phyloP scores from a whole-genome alignment of 2,888 invertebrate genomes.

The Ephialtes manifestator region DNA sequence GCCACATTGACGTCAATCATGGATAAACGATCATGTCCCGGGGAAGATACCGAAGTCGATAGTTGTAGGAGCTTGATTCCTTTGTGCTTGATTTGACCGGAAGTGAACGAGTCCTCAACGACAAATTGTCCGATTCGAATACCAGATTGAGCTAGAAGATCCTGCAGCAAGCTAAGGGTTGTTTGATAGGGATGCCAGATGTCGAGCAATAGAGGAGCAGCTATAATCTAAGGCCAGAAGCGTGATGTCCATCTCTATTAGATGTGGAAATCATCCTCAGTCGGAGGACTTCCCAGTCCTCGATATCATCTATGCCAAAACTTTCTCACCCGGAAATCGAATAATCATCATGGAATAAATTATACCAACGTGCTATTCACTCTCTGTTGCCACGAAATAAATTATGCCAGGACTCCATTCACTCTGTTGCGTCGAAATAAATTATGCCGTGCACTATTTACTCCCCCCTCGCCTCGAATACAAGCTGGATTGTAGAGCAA shows the following conservation, averaged over 20 bases:
- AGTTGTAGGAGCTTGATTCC: neutral
- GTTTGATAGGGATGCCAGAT: neutral
- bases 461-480: neutral
- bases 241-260: conserved; percentile 30
- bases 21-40: neutral
- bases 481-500: neutral
- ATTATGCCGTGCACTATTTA: neutral
- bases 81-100: neutral
- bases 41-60: neutral
- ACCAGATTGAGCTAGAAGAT: conserved; percentile 15
- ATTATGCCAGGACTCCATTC: neutral
- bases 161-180: neutral
- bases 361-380: neutral
- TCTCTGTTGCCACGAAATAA: neutral
- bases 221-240: neutral
- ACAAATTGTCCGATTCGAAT: conserved; percentile 43
- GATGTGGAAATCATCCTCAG: conserved; percentile 16
- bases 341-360: conserved; percentile 4
- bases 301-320: conserved; percentile 7
- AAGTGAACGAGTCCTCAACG: neutral
- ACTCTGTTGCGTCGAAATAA: neutral
- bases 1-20: neutral
- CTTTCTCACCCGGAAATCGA: conserved; percentile 18
- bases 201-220: neutral
- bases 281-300: neutral